phyloP scores from a whole-genome alignment of 1,140 invertebrate genomes.

The Pogonomyrmex barbatus region DNA sequence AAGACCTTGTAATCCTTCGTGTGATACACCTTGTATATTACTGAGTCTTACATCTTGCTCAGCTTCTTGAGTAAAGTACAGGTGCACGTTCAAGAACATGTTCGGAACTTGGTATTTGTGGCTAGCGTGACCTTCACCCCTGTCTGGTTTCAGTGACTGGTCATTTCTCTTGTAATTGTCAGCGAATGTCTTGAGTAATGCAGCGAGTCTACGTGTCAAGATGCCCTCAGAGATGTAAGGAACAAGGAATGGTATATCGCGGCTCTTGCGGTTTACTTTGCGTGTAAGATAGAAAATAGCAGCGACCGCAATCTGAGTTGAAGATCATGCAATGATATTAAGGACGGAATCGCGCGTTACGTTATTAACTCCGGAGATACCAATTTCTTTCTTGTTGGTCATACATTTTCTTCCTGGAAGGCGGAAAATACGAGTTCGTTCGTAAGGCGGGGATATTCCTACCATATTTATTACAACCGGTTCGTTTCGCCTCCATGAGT shows the following conservation, averaged over 20 bases:
- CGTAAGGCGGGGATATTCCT: not conserved
- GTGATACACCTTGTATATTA: not conserved
- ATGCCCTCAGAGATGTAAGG: conserved; percentile 39
- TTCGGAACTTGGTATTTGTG: conserved; percentile 60
- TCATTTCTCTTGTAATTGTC: conserved; percentile 67
- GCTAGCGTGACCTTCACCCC: conserved; percentile 74
- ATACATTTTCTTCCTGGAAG: not conserved
- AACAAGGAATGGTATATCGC: not conserved
- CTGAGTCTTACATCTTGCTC: not conserved
- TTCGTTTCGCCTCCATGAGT: not conserved
- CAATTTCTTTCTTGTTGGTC: not conserved
- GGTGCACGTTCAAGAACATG: not conserved
- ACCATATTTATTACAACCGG: conserved; percentile 1
- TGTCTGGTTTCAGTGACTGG: conserved; percentile 70
- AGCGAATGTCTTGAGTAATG: conserved; percentile 51
- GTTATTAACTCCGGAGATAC: conserved; percentile 24
- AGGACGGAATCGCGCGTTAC: not conserved
- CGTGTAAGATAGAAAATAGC: conserved; percentile 39
- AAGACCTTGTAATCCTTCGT: too few relatives aligned
- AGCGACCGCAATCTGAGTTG: conserved; percentile 55
- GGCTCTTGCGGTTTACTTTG: conserved; percentile 31
- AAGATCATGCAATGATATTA: not conserved
- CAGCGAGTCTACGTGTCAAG: conserved; percentile 50
- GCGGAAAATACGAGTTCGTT: not conserved
- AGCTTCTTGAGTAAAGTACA: conserved; percentile 22